phyloP scores from a whole-genome alignment of 1,140 invertebrate species.

The Phocides pigmalion region DNA sequence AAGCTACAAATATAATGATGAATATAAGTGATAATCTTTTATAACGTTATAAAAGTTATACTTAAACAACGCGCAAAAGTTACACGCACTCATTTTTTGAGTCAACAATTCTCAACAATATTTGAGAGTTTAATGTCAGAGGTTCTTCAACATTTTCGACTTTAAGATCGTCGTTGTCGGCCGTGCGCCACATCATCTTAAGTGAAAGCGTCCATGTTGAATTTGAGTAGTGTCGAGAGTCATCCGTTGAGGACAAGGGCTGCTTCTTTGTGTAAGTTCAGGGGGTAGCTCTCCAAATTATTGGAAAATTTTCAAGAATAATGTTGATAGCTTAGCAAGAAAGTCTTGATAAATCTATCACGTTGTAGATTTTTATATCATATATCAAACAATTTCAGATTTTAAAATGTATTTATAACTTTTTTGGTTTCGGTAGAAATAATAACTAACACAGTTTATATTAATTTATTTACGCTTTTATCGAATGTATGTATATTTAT shows the following conservation, averaged over 20 bases:
- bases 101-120: constrained; percentile 16
- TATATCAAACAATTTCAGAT: too few species aligned
- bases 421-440: too few species aligned
- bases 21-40: too few species aligned
- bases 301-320: constrained; percentile 43
- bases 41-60: too few species aligned
- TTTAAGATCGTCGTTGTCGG: not conserved
- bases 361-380: too few species aligned
- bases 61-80: too few species aligned
- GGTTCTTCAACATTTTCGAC: constrained; percentile 9
- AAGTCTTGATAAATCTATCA: not conserved
- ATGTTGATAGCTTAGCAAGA: constrained; percentile 1
- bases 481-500: too few species aligned
- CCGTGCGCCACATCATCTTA: constrained; percentile 9
- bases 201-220: constrained; percentile 47
- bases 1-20: too few species aligned
- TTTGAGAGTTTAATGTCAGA: constrained; percentile 23
- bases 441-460: too few species aligned
- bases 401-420: too few species aligned
- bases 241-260: constrained; percentile 40
- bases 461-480: too few species aligned
- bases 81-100: not conserved
- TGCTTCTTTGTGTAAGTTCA: constrained; percentile 38
- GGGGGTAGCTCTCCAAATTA: constrained; percentile 42
- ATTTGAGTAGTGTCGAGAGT: constrained; percentile 55